Base-by-base conservation (phyloP, 1,140 invertebrate genomes). In the Oncopeltus fasciatus region DNA sequence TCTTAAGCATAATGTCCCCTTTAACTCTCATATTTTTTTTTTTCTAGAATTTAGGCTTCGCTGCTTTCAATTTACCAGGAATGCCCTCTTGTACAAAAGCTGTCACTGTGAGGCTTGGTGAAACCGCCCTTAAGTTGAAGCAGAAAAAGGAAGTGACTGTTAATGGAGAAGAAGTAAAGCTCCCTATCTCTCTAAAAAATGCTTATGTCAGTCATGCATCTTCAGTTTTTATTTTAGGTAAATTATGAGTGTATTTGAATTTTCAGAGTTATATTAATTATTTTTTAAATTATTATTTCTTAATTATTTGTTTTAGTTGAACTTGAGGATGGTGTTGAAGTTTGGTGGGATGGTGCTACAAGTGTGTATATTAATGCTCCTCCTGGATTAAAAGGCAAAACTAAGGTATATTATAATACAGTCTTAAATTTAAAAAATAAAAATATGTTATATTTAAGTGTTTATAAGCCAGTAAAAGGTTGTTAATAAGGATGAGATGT, bases 281-380 rank as follows among this genome's bases (percentile, higher is more conserved):
- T n/a, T n/a, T n/a, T n/a, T n/a, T n/a, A n/a, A n/a, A n/a, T n/a
- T n/a, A n/a, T n/a, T n/a, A n/a, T n/a, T n/a, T n/a, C n/a, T 38
- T 1, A 57, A 2, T 20, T 57, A 28, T 47, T 65, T 63, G 62
- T 68, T 74, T 65, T 75, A 85, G 84, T 88, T 26, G 79, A 83
- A 69, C 72, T 93, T 28, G 78, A 81, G 1, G 88, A 89, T 69
- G 86, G 84, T 46, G 73, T 92, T 4, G 81, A 84, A 62, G 69
- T 95, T 20, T 86, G 87, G 81, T 95, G 90, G 88, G 87, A 92
- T 69, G 86, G 88, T 1, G 75, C 82, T 28, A 86, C 86, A 0
- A 75, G 88, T 46, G 84, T 85, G 2, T 90, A 92, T 67, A 80
- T 95, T 18, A 86, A 90, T 68, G 85, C 85, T 0, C 88, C 88